Conservation (phyloP, 2,113 vertebrate genomes). For the Oncorhynchus mykiss region DNA sequence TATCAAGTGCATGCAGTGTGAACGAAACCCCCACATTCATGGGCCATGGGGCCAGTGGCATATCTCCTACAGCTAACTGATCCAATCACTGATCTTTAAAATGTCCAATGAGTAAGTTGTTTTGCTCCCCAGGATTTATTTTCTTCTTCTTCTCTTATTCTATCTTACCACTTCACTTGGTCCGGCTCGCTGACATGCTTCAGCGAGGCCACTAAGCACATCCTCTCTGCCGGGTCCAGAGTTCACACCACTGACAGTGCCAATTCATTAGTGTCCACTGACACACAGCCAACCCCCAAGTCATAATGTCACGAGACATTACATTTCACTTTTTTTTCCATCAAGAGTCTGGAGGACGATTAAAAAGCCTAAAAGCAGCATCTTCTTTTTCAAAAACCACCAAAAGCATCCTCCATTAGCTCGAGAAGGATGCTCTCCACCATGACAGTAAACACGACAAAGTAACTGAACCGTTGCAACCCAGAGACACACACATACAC, state of each 20-base stretch:
- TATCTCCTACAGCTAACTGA: not conserved
- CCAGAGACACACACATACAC: slow-evolving; percentile 16
- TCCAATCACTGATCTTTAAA: not conserved
- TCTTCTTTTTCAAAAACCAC: slow-evolving; percentile 7
- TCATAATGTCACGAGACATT: slow-evolving; percentile 57
- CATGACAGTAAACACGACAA: slow-evolving; percentile 27
- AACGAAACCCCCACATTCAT: not conserved
- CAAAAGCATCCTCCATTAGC: slow-evolving; percentile 38
- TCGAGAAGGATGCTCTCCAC: slow-evolving; percentile 22
- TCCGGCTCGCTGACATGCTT: slow-evolving; percentile 37
- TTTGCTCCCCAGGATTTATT: not conserved
- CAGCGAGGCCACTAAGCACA: slow-evolving; percentile 60
- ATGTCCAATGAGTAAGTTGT: not conserved
- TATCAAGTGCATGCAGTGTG: not conserved
- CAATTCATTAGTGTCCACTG: slow-evolving; percentile 72
- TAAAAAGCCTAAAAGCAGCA: slow-evolving; percentile 30
- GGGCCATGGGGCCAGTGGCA: not conserved
- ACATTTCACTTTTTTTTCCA: slow-evolving; percentile 27
- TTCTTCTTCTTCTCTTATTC: not conserved
- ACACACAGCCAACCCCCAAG: slow-evolving; percentile 55
- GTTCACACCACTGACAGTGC: slow-evolving; percentile 61
- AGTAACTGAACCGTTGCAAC: slow-evolving; percentile 43
- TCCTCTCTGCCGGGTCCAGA: slow-evolving; percentile 42
- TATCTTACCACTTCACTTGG: slow-evolving; percentile 44
- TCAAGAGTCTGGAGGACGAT: not conserved